These are phyloP conservation scores for Stichopus horrens DNA, from an alignment of 53 echinoderm and acorn worm species.

Conservation along the genomic window DNA sequence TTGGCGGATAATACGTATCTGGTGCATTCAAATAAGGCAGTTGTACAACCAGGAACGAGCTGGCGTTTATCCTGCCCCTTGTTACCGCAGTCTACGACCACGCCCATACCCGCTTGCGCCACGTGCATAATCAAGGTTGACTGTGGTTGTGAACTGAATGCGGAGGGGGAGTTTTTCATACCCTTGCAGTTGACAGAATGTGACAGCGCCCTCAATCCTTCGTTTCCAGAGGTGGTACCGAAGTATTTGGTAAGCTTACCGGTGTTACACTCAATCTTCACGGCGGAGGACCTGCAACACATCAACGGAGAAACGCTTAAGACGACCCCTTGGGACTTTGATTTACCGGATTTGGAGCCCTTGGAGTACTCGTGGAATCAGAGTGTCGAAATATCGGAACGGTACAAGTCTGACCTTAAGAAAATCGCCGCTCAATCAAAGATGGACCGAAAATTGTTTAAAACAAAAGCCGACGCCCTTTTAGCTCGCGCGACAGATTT, in stretches of 20 bases:
- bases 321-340: not conserved
- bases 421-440: not conserved
- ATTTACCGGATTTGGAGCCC: not conserved
- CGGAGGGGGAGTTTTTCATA: no score
- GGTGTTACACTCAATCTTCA: not conserved
- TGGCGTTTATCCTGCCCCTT: not conserved
- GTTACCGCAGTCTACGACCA: not conserved
- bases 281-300: not conserved
- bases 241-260: not conserved
- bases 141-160: not conserved
- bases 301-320: not conserved
- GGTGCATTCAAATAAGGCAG: not conserved
- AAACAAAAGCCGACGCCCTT: not conserved
- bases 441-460: not conserved
- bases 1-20: not conserved
- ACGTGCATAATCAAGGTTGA: not conserved
- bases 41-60: not conserved
- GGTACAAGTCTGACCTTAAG: not conserved
- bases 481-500: not conserved
- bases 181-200: no score
- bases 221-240: not conserved
- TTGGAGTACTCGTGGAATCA: constrained; percentile 10
- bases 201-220: no score
- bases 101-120: not conserved
- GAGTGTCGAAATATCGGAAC: not conserved